Evolutionary conservation across 1,140 invertebrate genomes (phyloP).

Genomic region (Schlechtendalia chinensis): DNA sequence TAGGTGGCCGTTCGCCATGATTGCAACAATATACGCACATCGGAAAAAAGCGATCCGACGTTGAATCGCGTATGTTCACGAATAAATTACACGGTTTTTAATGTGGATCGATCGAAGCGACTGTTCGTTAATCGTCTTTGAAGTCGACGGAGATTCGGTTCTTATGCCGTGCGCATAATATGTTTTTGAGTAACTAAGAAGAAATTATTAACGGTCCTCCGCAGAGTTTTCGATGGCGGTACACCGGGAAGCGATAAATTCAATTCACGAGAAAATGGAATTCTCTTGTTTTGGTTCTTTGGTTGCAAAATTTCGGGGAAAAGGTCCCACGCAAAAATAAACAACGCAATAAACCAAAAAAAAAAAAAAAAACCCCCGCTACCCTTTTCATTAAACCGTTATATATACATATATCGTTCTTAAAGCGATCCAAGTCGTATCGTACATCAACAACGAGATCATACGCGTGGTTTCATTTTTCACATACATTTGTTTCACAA

Average conservation of each 20-base stretch:
- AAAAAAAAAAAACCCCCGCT: neutral
- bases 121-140: neutral
- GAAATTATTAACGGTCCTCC: neutral
- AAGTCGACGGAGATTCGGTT: neutral
- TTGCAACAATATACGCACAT: too few species aligned
- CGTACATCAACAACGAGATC: slow-evolving; percentile 23
- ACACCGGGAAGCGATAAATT: slow-evolving; percentile 10
- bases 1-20: too few species aligned
- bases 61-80: too few species aligned
- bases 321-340: slow-evolving; percentile 6
- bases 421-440: slow-evolving; percentile 17
- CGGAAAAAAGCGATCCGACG: too few species aligned
- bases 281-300: slow-evolving; percentile 22
- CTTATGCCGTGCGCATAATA: neutral
- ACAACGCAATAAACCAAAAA: slow-evolving; percentile 24
- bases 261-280: slow-evolving; percentile 24
- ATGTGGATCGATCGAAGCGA: neutral
- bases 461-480: neutral
- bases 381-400: slow-evolving; percentile 12
- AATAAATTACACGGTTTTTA: neutral
- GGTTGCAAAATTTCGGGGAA: neutral
- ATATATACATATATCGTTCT: neutral
- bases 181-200: too few species aligned
- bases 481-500: neutral
- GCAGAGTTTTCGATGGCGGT: neutral